Evolutionary conservation across 2,888 invertebrate genomes (phyloP).

Genomic region (Melanostoma mellinum): DNA sequence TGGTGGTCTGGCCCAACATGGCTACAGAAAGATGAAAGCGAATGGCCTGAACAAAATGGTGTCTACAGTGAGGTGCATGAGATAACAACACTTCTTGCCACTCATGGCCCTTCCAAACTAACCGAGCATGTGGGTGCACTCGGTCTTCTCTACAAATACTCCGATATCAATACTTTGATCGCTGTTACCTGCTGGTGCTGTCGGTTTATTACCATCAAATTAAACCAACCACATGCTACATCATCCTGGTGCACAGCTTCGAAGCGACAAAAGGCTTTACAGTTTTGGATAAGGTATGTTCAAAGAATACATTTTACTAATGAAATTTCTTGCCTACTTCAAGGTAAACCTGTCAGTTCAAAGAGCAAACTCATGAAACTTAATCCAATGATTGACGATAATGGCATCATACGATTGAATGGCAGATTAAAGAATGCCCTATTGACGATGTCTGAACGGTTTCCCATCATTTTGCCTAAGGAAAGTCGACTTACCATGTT

Average conservation of each 20-base stretch:
- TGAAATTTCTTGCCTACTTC: slow-evolving; percentile 20
- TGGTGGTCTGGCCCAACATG: slow-evolving; percentile 33
- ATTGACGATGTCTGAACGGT: neutral
- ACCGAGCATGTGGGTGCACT: no score
- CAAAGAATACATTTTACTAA: slow-evolving; percentile 16
- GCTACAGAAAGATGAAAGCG: slow-evolving; percentile 3
- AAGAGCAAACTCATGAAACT: slow-evolving; percentile 22
- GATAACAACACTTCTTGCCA: no score
- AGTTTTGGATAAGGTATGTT: slow-evolving; percentile 20
- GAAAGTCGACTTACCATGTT: no score
- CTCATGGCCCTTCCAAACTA: no score
- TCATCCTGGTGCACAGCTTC: slow-evolving; percentile 3
- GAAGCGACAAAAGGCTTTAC: neutral
- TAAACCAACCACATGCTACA: neutral
- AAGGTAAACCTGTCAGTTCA: neutral
- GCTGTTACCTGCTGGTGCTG: slow-evolving; percentile 1
- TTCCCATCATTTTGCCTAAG: slow-evolving; percentile 29
- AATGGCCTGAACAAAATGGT: no score
- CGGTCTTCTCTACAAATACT: no score
- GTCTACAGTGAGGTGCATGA: no score
- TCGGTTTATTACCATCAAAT: neutral
- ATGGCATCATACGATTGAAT: slow-evolving; percentile 22
- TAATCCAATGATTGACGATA: slow-evolving; percentile 33
- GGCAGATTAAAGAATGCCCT: slow-evolving; percentile 31
- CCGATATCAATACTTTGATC: no score